phyloP scores from a whole-genome alignment of 2,113 vertebrate species.

The Spilogale gracilis region DNA sequence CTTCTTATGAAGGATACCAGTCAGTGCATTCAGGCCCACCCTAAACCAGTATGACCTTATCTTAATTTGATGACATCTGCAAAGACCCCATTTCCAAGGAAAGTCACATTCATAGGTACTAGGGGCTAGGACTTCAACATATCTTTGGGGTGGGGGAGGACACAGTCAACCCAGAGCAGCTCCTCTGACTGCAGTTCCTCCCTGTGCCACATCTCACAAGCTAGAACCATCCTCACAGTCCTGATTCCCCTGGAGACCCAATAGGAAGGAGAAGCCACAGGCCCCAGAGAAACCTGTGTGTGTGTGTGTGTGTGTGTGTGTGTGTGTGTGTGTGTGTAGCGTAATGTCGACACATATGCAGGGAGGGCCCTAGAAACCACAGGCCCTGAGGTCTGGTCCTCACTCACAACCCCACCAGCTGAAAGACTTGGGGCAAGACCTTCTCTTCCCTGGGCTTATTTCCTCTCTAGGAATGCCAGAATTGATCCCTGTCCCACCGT shows the following conservation, averaged over 20 bases:
- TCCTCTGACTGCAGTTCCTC: neutral
- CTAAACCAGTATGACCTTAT: neutral
- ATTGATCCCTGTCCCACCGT: neutral
- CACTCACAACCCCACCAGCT: neutral
- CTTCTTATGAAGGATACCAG: neutral
- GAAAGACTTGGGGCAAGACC: neutral
- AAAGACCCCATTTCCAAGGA: neutral
- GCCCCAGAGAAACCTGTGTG: neutral
- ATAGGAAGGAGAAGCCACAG: neutral
- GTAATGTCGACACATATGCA: neutral
- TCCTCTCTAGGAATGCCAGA: neutral
- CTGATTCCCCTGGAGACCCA: neutral
- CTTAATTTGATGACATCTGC: neutral
- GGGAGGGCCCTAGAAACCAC: neutral
- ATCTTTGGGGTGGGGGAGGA: neutral
- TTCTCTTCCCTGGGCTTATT: neutral
- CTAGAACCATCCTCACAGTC: neutral
- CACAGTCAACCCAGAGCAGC: neutral
- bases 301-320: too few species aligned
- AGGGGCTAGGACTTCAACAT: neutral
- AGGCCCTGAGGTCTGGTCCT: too few species aligned
- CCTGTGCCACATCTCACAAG: neutral
- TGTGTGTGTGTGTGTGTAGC: neutral
- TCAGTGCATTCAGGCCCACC: neutral
- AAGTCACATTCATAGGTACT: neutral